These are phyloP conservation scores for Pseudoips prasinana DNA, from an alignment of 2,888 invertebrate species.

Conservation along the genomic window DNA sequence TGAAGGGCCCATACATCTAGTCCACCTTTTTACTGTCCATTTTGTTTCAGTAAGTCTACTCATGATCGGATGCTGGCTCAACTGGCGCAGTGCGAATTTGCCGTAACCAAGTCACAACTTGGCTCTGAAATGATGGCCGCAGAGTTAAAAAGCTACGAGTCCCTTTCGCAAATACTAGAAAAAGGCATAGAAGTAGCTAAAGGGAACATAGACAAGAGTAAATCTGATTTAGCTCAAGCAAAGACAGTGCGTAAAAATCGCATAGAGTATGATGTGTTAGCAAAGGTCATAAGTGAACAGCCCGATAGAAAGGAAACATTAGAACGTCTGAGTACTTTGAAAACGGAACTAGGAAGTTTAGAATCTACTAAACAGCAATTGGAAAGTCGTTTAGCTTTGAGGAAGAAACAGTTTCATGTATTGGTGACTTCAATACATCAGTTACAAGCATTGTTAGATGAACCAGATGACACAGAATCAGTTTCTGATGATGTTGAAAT, in stretches of 20 bases:
- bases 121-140: slow-evolving; percentile 91
- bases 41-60: slow-evolving; percentile 82
- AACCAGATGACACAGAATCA: slow-evolving; percentile 81
- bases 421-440: slow-evolving; percentile 93
- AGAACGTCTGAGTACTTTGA: slow-evolving; percentile 85
- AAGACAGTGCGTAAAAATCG: slow-evolving; percentile 94
- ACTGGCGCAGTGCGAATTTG: slow-evolving; percentile 93
- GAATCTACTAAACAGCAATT: slow-evolving; percentile 87
- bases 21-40: no score
- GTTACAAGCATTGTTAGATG: slow-evolving; percentile 89
- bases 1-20: no score
- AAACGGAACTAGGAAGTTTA: slow-evolving; percentile 87
- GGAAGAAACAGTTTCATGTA: slow-evolving; percentile 95
- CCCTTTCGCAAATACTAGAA: slow-evolving; percentile 89
- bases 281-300: slow-evolving; percentile 94
- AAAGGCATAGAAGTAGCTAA: slow-evolving; percentile 90
- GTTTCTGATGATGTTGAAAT: slow-evolving; percentile 67
- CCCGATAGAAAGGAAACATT: slow-evolving; percentile 92
- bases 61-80: slow-evolving; percentile 92
- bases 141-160: slow-evolving; percentile 91
- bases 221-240: slow-evolving; percentile 90
- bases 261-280: slow-evolving; percentile 95
- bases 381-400: slow-evolving; percentile 89
- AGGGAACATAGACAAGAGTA: slow-evolving; percentile 90
- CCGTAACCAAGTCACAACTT: slow-evolving; percentile 90